Conservation (phyloP, 2,888 invertebrate genomes). For the Autographa pulchrina region DNA sequence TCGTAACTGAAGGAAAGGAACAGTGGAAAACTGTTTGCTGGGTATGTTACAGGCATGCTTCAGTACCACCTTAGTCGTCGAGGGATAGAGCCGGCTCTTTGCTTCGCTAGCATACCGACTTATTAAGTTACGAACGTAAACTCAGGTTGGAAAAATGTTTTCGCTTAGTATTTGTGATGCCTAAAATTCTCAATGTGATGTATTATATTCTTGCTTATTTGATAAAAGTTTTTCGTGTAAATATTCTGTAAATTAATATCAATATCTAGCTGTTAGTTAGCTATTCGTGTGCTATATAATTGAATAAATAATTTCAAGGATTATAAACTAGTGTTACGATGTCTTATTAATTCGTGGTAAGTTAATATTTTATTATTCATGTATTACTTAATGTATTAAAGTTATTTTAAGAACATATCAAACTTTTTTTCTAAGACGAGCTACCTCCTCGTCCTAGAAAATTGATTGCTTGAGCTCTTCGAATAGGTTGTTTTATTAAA, state of each 20-base stretch:
- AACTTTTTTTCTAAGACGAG: no score
- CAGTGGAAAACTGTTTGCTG: slow-evolving; percentile 77
- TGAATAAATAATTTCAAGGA: slow-evolving; percentile 26
- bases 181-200: slow-evolving; percentile 39
- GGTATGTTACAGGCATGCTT: slow-evolving; percentile 71
- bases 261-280: slow-evolving; percentile 36
- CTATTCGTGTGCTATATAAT: slow-evolving; percentile 43
- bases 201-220: slow-evolving; percentile 29
- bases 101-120: slow-evolving; percentile 47
- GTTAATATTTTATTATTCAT: slow-evolving; percentile 17
- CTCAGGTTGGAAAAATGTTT: slow-evolving; percentile 55
- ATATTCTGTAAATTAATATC: slow-evolving; percentile 34
- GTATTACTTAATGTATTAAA: neutral
- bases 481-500: no score
- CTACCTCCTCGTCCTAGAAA: no score
- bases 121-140: slow-evolving; percentile 76
- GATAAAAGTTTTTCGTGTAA: slow-evolving; percentile 46
- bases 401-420: no score
- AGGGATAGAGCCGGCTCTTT: slow-evolving; percentile 64
- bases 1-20: slow-evolving; percentile 75
- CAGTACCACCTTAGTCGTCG: slow-evolving; percentile 80
- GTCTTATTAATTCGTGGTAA: slow-evolving; percentile 37
- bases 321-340: slow-evolving; percentile 20
- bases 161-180: slow-evolving; percentile 36
- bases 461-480: no score